phyloP scores from a whole-genome alignment of 2,113 vertebrate genomes.

The Falcunculus frontatus region DNA sequence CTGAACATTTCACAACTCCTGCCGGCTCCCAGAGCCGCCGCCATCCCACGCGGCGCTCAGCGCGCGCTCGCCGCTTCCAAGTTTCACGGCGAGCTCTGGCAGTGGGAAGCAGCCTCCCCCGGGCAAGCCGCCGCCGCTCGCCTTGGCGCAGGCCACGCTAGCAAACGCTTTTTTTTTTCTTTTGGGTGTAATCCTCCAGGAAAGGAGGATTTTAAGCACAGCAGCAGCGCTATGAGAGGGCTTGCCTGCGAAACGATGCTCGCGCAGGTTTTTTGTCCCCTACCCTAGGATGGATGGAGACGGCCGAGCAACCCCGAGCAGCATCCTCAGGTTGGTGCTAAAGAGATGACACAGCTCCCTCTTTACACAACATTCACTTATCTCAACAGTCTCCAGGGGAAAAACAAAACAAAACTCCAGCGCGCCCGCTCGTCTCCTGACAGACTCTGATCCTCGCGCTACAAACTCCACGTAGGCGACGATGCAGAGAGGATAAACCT shows the following conservation, averaged over 20 bases:
- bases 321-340: neutral
- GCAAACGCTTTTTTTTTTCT: neutral
- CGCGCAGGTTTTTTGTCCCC: neutral
- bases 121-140: neutral
- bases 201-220: neutral
- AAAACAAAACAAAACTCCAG: constrained; percentile 44
- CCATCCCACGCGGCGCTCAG: constrained; percentile 20
- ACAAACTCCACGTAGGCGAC: constrained; percentile 48
- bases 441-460: constrained; percentile 53
- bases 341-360: neutral
- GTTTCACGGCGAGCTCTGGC: neutral
- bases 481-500: constrained; percentile 63
- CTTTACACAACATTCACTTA: constrained; percentile 20
- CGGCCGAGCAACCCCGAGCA: neutral
- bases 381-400: neutral
- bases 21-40: neutral
- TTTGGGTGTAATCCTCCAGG: neutral
- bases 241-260: neutral
- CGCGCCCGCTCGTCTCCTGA: neutral
- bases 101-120: constrained; percentile 48
- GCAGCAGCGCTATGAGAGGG: neutral
- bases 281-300: neutral
- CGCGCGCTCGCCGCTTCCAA: constrained; percentile 13
- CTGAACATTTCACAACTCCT: constrained; percentile 51
- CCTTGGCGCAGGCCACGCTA: constrained; percentile 3